Conservation (phyloP, 1,140 invertebrate species). For the Mycetomoellerius zeteki region DNA sequence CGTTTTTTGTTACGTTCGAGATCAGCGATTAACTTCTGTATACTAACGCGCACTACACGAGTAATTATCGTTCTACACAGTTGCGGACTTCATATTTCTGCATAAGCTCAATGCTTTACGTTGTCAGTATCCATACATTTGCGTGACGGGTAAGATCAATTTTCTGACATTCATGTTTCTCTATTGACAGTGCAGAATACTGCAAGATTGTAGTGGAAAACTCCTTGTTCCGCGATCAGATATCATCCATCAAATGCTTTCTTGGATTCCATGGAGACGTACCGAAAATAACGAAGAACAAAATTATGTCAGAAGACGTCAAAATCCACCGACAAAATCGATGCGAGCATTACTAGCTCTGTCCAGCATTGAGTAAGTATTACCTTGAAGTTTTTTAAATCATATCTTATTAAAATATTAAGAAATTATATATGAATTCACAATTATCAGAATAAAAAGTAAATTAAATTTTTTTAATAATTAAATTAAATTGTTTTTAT, state of each 20-base stretch:
- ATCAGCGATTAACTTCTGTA: constrained; percentile 34
- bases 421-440: not conserved
- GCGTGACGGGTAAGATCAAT: constrained; percentile 14
- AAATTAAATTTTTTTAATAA: not conserved
- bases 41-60: not conserved
- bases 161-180: constrained; percentile 7
- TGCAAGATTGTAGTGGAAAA: not conserved
- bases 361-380: constrained; percentile 56
- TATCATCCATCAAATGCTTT: constrained; percentile 10
- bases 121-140: not conserved
- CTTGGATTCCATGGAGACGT: constrained; percentile 39
- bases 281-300: not conserved
- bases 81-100: constrained; percentile 29
- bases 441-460: not conserved
- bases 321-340: not conserved
- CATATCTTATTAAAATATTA: not conserved
- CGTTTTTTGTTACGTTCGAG: not conserved
- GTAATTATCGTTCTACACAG: constrained; percentile 35
- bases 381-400: not conserved
- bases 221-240: not conserved
- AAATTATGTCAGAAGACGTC: not conserved
- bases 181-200: not conserved
- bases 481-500: not conserved
- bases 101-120: constrained; percentile 10
- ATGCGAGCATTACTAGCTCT: constrained; percentile 36